Conservation (phyloP, 1,140 invertebrate species). For the Drosophila trapezifrons region DNA sequence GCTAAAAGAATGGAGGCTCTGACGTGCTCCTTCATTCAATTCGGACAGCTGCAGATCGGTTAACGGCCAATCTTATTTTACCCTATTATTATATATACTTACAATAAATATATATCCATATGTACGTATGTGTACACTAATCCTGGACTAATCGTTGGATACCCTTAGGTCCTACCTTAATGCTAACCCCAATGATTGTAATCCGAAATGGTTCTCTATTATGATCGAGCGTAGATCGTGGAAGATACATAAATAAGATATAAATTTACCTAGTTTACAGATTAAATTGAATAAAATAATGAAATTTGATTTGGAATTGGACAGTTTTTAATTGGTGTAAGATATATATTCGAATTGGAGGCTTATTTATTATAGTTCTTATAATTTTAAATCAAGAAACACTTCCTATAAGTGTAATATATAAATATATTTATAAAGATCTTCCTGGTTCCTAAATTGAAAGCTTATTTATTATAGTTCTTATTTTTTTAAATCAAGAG, state of each 20-base stretch:
- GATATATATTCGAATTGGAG: not conserved
- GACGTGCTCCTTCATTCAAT: slow-evolving; percentile 5
- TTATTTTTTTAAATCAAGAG: too few relatives aligned
- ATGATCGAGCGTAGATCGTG: slow-evolving; percentile 12
- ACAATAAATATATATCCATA: slow-evolving; percentile 11
- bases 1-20: slow-evolving; percentile 14
- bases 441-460: too few relatives aligned
- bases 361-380: not conserved
- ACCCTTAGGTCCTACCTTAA: not conserved
- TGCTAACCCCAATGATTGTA: not conserved
- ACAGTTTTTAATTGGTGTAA: not conserved
- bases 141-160: slow-evolving; percentile 7
- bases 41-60: slow-evolving; percentile 27
- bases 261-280: slow-evolving; percentile 18
- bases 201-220: slow-evolving; percentile 13
- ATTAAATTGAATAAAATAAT: slow-evolving; percentile 2
- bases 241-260: slow-evolving; percentile 1
- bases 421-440: too few relatives aligned
- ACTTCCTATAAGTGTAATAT: too few relatives aligned
- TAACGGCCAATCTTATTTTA: slow-evolving; percentile 2
- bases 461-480: too few relatives aligned
- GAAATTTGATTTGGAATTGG: not conserved
- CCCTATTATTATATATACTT: slow-evolving; percentile 8
- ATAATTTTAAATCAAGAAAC: too few relatives aligned
- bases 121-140: not conserved